Conservation (phyloP, 2,888 invertebrate species). For the Troglohyphantes excavatus region DNA sequence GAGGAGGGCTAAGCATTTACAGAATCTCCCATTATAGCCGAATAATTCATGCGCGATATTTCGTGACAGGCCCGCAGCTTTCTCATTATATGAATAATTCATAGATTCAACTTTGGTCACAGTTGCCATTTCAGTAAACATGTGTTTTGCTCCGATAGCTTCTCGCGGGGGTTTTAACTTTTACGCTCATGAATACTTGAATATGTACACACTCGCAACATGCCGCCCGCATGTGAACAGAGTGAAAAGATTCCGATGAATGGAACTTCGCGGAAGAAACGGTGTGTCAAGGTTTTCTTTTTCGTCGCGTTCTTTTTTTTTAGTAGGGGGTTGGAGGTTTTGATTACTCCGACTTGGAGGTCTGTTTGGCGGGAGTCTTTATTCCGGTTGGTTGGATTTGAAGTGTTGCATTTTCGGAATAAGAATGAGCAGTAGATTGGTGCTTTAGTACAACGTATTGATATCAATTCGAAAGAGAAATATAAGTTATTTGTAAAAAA, state of each 20-base stretch:
- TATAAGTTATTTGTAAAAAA: too few relatives aligned
- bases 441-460: too few relatives aligned
- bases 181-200: constrained; percentile 59
- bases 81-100: constrained; percentile 70
- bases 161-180: constrained; percentile 48
- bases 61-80: constrained; percentile 52
- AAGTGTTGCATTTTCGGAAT: too few relatives aligned
- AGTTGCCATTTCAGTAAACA: constrained; percentile 67
- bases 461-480: too few relatives aligned
- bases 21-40: constrained; percentile 38
- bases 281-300: constrained; percentile 33
- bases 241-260: constrained; percentile 48
- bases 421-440: too few relatives aligned
- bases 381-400: constrained; percentile 1
- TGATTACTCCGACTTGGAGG: constrained; percentile 15
- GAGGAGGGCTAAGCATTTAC: constrained; percentile 11
- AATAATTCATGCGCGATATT: constrained; percentile 71
- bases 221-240: background rate
- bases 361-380: background rate
- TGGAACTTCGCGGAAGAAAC: constrained; percentile 55
- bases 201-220: background rate
- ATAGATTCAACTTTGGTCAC: constrained; percentile 56
- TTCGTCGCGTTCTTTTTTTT: background rate
- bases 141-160: constrained; percentile 70
- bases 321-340: background rate